A percentile compares a stretch with the other conserved stretches of the same genome.
phyloP scores from a whole-genome alignment of 2,113 vertebrate species.

The Prietella phreatophila region DNA sequence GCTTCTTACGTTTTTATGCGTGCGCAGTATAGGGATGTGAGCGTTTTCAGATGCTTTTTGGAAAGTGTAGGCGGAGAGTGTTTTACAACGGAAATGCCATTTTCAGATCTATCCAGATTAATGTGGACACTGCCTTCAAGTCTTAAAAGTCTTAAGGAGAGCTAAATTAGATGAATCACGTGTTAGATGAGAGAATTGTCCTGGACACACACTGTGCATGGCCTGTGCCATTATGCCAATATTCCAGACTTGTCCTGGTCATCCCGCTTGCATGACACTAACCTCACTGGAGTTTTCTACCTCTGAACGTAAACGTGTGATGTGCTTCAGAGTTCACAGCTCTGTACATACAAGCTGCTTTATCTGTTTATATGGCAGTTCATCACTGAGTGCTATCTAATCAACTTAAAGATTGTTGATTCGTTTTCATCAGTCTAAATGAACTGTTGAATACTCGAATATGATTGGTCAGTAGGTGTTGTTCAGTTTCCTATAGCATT shows the following conservation, averaged over 20 bases:
- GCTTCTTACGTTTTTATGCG: no score
- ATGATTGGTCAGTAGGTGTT: not conserved
- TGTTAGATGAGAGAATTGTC: not conserved
- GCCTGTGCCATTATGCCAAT: not conserved
- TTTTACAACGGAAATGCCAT: no score
- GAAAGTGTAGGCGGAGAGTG: no score
- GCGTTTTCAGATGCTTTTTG: no score
- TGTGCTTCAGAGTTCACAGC: not conserved
- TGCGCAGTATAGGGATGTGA: not conserved
- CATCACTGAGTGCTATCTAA: not conserved
- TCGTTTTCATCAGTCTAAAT: not conserved
- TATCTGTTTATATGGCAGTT: conserved; percentile 4
- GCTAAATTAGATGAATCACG: not conserved
- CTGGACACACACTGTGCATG: conserved; percentile 15
- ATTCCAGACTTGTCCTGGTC: not conserved
- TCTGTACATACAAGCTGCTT: not conserved
- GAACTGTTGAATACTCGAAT: not conserved
- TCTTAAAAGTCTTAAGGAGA: no score
- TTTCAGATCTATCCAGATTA: no score
- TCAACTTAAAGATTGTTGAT: not conserved
- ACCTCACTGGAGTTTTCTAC: conserved; percentile 27
- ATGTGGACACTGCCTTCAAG: no score
- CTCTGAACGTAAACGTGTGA: not conserved
- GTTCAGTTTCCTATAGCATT: not conserved
- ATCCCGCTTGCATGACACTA: not conserved